Conservation (phyloP, 1,140 invertebrate species). For the Anoplolepis gracilipes region DNA sequence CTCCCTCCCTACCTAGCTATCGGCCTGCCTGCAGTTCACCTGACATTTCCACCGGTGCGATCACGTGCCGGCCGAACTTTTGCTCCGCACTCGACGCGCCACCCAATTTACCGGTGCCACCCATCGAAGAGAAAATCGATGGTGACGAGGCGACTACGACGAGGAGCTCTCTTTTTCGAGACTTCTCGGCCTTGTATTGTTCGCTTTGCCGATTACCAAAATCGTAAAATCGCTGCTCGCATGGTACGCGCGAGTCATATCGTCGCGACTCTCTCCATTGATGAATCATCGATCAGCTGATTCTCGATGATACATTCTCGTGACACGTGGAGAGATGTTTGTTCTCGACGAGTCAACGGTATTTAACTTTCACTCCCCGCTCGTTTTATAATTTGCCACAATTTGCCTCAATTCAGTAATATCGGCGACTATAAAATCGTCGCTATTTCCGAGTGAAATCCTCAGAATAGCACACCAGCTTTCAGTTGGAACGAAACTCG, state of each 20-base stretch:
- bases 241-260: not conserved
- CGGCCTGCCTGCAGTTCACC: constrained; percentile 82
- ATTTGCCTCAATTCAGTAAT: constrained; percentile 5
- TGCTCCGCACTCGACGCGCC: not conserved
- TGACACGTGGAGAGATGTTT: not conserved
- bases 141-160: not conserved
- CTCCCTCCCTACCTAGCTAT: not conserved
- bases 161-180: not conserved
- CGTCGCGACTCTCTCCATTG: not conserved
- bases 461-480: constrained; percentile 39
- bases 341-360: not conserved
- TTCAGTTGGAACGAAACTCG: constrained; percentile 47
- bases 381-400: constrained; percentile 13
- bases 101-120: not conserved
- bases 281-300: not conserved
- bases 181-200: not conserved
- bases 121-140: constrained; percentile 33
- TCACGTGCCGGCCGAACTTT: constrained; percentile 70
- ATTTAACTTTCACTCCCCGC: not conserved
- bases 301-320: not conserved
- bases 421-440: not conserved
- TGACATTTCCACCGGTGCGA: constrained; percentile 81
- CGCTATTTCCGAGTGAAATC: constrained; percentile 39
- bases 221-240: not conserved
- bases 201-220: not conserved